Base-by-base conservation (phyloP, 2,797 vertebrate genomes). In the Dallia pectoralis region DNA sequence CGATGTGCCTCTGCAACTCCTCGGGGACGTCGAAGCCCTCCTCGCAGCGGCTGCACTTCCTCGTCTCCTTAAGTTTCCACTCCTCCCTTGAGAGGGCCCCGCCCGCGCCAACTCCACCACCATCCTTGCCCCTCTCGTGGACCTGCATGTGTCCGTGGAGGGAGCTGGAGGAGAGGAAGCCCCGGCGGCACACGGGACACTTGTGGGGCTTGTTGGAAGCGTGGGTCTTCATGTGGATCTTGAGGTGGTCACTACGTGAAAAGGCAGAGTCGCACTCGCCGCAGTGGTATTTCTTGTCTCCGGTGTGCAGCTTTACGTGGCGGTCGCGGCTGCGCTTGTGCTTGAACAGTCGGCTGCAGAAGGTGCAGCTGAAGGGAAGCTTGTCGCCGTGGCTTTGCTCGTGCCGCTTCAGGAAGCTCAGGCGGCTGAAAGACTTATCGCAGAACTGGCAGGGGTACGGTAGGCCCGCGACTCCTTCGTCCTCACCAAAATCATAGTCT, bases 161-260 rank as follows among this genome's bases (percentile, higher is more conserved):
- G 0, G 97, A 99, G 84, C 97, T 98, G 72, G 97, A 96, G 3
- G 97, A 98, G 69, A 98, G 95, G 89, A 99, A 99, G 56, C 97
- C 97, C 69, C 98, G 92, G 19, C 96, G 95, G 88, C 98, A 99
- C 92, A 99, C 96, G 79, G 96, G 96, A 94, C 98, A 99, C 91
- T 98, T 98, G 90, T 99, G 97, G 91, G 97, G 97, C 94, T 99
- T 99, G 95, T 96, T 97, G 88, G 97, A 96, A 0, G 96, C 95
- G 93, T 99, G 98, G 72, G 98, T 99, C 95, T 99, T 99, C 93
- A 99, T 94, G 91, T 99, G 98, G 89, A 99, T 99, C 92, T 99
- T 99, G 73, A 99, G 95, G 87, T 99, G 98, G 88, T 99, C 98
- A 0, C 97, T 99, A 83, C 98, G 95, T 22, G 98, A 99, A 91